Base-by-base conservation (phyloP, 2,797 vertebrate species). In the Onychomys leucogaster region DNA sequence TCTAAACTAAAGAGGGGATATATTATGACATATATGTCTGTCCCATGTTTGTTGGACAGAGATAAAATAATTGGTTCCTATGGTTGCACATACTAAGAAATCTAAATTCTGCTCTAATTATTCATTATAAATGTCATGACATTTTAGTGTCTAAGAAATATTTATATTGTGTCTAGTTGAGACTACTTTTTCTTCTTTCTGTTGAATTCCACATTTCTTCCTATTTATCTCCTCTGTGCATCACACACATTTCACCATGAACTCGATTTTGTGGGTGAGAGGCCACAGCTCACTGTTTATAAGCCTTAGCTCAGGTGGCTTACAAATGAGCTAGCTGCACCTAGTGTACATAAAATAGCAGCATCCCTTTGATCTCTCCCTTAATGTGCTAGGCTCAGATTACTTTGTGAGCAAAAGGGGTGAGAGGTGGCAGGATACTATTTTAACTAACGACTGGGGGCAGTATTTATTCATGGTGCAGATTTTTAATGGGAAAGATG, bases 311-410 rank as follows among this genome's bases (percentile, higher is more conserved):
- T 98, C 96, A 77, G 95, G 96, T 86, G 97, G 90, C 97, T 98
- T 98, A 97, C 97, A 98, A 94, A 96, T 78, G 89, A 97, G 90
- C 91, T 73, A 87, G 98, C 49, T 98, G 96, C 97, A 98, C 98
- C 98, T 95, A 97, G 96, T 59, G 95, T 98, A 98, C 97, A 98
- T 98, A 97, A 98, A 98, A 98, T 96, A 97, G 98, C 95, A 92
- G 77, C 94, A 75, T 90, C 94, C 87, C 98, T 98, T 99, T 99
- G 98, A 98, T 98, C 98, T 98, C 90, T 98, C 97, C 97, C 97
- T 97, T 98, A 98, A 98, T 98, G 97, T 98, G 97, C 97, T 95
- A 95, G 97, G 97, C 98, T 98, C 98, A 98, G 98, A 98, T 98
- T 98, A 97, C 98, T 98, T 98, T 98, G 98, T 77, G 86, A 98